These are phyloP conservation scores for Cynocephalus volans DNA, from an alignment of 2,113 vertebrate genomes.

Conservation along the genomic window DNA sequence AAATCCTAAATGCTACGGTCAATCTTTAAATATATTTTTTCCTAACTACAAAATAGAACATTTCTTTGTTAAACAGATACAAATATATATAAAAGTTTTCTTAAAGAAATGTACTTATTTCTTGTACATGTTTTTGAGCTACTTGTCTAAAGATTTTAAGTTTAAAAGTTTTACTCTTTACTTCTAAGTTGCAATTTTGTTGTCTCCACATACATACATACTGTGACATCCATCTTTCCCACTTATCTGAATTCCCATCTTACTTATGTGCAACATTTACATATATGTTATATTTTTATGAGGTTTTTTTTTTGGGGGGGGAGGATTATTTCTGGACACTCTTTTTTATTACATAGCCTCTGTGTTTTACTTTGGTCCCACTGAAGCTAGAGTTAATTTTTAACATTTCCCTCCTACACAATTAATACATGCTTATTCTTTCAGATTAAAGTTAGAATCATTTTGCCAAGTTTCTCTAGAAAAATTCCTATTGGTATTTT, in stretches of 20 bases:
- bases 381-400: neutral
- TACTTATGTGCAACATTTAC: accelerated
- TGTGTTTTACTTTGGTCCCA: neutral
- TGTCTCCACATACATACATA: neutral
- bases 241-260: neutral
- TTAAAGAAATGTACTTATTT: neutral
- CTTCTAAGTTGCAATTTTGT: neutral
- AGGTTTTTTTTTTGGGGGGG: neutral
- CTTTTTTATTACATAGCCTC: neutral
- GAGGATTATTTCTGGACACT: neutral
- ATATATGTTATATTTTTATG: neutral
- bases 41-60: neutral
- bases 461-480: neutral
- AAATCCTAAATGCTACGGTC: neutral
- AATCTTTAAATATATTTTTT: neutral
- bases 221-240: neutral
- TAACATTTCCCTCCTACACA: neutral
- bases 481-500: neutral
- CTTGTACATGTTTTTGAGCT: neutral
- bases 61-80: neutral
- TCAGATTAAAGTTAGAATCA: neutral
- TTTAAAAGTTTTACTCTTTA: neutral
- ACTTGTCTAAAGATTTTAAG: neutral
- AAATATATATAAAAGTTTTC: neutral
- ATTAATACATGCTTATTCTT: neutral